Evolutionary conservation across 2,113 vertebrate species (phyloP), one percentile per base, ranked within the genome.

Genomic region (Leptosomus discolor): DNA sequence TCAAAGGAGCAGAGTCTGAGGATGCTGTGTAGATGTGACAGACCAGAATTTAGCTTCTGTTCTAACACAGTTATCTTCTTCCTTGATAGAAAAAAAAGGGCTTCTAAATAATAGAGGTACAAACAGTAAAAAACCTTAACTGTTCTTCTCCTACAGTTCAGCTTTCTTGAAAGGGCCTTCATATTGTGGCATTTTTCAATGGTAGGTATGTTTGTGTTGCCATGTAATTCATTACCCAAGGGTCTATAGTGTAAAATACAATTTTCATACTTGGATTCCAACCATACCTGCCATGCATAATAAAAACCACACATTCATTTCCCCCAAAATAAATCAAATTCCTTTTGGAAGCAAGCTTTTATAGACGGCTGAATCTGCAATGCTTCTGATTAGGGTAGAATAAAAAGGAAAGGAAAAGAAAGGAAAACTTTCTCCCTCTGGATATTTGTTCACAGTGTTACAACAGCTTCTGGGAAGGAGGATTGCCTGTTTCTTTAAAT

Each of bases 221-320:
- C 57, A 60, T 70, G 89, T 94, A 91, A 89, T 95, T 97, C 87
- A 92, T 83, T 88, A 93, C 79, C 81, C 71, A 88, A 29, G 56
- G 79, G 90, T 88, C 94, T 95, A 56, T 46, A 92, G 76, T 74
- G 63, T 86, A 88, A 97, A 97, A 97, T 77, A 93, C 60, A 96
- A 75, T 96, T 97, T 97, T 95, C 53, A 61, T 90, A 79, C 69
- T 93, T 96, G 78, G 76, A 95, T 97, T 97, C 92, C 85, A 95
- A 96, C 87, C 65, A 87, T 75, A 92, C 79, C 87, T 97, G 51
- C 93, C 93, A 88, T 20, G 91, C 90, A 94, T 92, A 95, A 80
- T 96, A 93, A 97, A 96, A 93, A 4, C 68, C 90, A 82, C 65
- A 32, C 79, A 88, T 95, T 95, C 53, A 57, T 84, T 90, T 92